Evolutionary conservation across 2,888 invertebrate genomes (phyloP).

Genomic region (Troides helena): DNA sequence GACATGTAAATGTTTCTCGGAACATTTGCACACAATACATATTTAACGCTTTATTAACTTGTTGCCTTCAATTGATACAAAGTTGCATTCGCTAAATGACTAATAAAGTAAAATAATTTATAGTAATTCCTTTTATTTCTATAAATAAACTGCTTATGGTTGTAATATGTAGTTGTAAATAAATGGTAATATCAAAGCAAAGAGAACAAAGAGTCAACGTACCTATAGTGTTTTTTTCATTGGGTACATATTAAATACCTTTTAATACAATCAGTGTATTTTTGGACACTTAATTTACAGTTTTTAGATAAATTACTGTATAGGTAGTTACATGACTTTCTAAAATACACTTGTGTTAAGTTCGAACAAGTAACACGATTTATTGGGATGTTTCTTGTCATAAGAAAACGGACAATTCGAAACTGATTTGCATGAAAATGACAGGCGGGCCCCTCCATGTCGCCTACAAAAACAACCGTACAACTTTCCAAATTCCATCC

Average conservation of each 20-base stretch:
- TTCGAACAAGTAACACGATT: slow-evolving; percentile 30
- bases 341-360: slow-evolving; percentile 32
- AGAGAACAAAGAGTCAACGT: neutral
- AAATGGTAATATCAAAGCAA: neutral
- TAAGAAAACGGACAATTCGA: slow-evolving; percentile 43
- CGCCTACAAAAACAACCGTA: slow-evolving; percentile 49
- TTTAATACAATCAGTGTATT: neutral
- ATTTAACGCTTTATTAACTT: slow-evolving; percentile 2
- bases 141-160: neutral
- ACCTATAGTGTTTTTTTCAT: neutral
- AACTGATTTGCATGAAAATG: slow-evolving; percentile 70
- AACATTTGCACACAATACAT: neutral
- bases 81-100: neutral
- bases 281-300: neutral
- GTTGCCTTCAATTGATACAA: neutral
- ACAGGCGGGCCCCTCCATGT: slow-evolving; percentile 41
- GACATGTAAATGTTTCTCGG: no score
- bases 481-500: slow-evolving; percentile 64
- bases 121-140: slow-evolving; percentile 1
- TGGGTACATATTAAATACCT: neutral
- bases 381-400: slow-evolving; percentile 31
- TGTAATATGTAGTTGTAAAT: neutral
- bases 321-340: neutral
- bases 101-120: slow-evolving; percentile 2
- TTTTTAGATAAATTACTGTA: neutral